These are phyloP conservation scores for Galaxias olidus DNA, from an alignment of 2,797 vertebrate genomes.

Conservation along the genomic window DNA sequence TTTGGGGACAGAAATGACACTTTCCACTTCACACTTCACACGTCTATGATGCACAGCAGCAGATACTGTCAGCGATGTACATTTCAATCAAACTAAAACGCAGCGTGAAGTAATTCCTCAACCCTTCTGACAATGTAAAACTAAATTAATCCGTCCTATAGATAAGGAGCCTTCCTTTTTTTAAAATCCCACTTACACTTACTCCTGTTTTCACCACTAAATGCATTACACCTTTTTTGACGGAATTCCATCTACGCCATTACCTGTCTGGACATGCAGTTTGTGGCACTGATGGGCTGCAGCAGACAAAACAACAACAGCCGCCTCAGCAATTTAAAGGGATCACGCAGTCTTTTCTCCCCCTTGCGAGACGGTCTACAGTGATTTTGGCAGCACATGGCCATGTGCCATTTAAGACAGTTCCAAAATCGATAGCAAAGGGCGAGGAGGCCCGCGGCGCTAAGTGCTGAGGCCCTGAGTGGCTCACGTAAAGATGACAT, in stretches of 20 bases:
- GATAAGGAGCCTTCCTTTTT: too few relatives aligned
- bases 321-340: slow-evolving; percentile 5
- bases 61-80: background rate
- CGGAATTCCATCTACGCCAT: background rate
- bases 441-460: background rate
- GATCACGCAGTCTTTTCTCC: slow-evolving; percentile 5
- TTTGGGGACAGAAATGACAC: background rate
- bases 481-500: background rate
- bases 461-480: slow-evolving; percentile 2
- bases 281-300: background rate
- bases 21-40: background rate
- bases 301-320: background rate
- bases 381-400: background rate
- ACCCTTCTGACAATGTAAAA: background rate
- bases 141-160: too few relatives aligned
- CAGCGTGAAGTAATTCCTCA: background rate
- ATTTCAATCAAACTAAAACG: background rate
- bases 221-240: background rate
- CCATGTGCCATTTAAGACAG: slow-evolving; percentile 13
- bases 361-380: background rate
- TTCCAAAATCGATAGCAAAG: slow-evolving; percentile 18
- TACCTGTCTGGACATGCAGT: background rate
- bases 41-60: background rate
- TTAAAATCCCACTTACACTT: too few relatives aligned
- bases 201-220: background rate